Evolutionary conservation across 1,140 invertebrate genomes (phyloP).

Genomic region (Cydia strobilella): DNA sequence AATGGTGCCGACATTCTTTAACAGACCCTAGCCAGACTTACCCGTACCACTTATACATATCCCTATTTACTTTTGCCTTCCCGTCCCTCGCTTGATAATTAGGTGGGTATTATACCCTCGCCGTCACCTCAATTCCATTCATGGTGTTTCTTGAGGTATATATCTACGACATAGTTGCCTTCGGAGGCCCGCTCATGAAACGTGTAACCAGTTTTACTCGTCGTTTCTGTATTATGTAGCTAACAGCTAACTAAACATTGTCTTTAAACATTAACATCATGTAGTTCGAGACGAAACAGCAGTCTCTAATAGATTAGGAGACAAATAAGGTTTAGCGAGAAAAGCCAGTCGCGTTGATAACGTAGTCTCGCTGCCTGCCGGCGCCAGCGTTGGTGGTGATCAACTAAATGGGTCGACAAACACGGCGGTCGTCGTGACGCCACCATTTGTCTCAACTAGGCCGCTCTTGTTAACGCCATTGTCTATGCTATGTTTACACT

Average conservation of each 20-base stretch:
- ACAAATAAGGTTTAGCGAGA: slow-evolving; percentile 29
- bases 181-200: background rate
- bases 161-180: slow-evolving; percentile 8
- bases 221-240: background rate
- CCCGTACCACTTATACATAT: slow-evolving; percentile 39
- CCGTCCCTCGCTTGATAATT: slow-evolving; percentile 37
- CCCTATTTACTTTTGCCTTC: slow-evolving; percentile 41
- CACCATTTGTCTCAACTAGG: slow-evolving; percentile 64
- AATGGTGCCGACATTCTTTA: slow-evolving; percentile 72
- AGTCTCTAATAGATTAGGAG: slow-evolving; percentile 25
- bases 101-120: slow-evolving; percentile 39
- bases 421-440: slow-evolving; percentile 53
- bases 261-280: slow-evolving; percentile 24
- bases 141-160: slow-evolving; percentile 1
- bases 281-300: slow-evolving; percentile 1
- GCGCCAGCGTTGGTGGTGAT: slow-evolving; percentile 43
- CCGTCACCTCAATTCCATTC: slow-evolving; percentile 30
- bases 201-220: slow-evolving; percentile 1
- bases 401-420: slow-evolving; percentile 65
- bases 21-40: slow-evolving; percentile 45
- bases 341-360: slow-evolving; percentile 24
- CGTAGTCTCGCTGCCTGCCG: slow-evolving; percentile 12
- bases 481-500: slow-evolving; percentile 49
- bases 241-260: slow-evolving; percentile 23
- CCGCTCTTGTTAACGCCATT: slow-evolving; percentile 70